Evolutionary conservation across 1,140 invertebrate genomes (phyloP), one percentile per base, ranked within the genome.

Genomic region (Gerris buenoi): DNA sequence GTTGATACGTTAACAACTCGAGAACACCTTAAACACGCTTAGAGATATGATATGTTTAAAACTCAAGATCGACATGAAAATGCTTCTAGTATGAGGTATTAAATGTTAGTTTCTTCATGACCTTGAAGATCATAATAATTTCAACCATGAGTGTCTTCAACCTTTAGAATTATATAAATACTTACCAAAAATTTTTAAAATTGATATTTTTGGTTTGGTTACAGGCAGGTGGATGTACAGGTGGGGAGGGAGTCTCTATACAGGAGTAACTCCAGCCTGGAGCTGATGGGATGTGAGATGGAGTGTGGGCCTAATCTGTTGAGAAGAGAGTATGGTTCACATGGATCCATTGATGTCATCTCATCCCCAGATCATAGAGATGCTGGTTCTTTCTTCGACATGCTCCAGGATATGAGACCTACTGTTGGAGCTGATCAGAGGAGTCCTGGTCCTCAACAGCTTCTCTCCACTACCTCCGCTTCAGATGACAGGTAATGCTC

Each of bases 331-430:
- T 85, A 84, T 73, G 84, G 84, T 33, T 82, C 82, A 75, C 79
- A 81, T 75, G 86, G 86, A 5, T 87, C 85, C 65, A 83, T 89
- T 66, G 86, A 89, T 74, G 79, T 87, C 66, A 82, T 87, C 46
- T 76, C 77, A 2, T 25, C 62, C 2, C 10, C 27, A 26, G 0
- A 73, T 73, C 1, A 75, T 77, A 22, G 77, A 75, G n/a, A 80
- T 81, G 64, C 85, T 26, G 56, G 29, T n/a, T 28, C 18, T 1
- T 87, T 90, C 74, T 88, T 89, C 76, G 87, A 86, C 5, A 89
- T 93, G 86, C 81, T 93, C 10, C 87, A 89, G 74, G 87, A 88
- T 68, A 85, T 86, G 72, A 75, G 82, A n/a, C 81, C 82, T 1
- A 58, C 65, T 73, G 64, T 77, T 64, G 76, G 75, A 65, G 76